Percentiles rank a stretch among this genome's conserved stretches.
Evolutionary conservation across 2,797 vertebrate species (phyloP).

Genomic region (Sciaenops ocellatus): DNA sequence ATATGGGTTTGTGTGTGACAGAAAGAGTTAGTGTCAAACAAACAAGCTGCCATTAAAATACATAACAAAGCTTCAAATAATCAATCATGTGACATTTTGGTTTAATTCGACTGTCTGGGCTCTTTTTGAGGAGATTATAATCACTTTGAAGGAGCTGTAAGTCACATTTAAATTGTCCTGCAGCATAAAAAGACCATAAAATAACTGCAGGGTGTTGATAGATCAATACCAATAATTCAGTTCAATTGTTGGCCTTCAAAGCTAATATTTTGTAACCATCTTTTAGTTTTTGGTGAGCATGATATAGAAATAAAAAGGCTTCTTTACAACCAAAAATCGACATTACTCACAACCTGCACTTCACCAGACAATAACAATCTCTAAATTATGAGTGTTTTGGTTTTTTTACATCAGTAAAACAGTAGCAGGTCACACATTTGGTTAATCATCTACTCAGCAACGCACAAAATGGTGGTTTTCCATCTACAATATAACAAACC

Average conservation of each 20-base stretch:
- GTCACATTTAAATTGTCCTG: slow-evolving; percentile 3
- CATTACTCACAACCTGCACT: neutral
- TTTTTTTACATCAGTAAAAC: slow-evolving; percentile 17
- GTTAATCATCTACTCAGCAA: slow-evolving; percentile 12
- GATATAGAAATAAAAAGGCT: no score
- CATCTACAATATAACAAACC: slow-evolving; percentile 3
- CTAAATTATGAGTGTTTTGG: neutral
- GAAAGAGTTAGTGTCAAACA: slow-evolving; percentile 33
- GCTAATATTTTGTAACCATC: neutral
- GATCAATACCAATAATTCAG: slow-evolving; percentile 23
- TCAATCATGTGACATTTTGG: slow-evolving; percentile 60
- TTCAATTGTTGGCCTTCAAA: neutral
- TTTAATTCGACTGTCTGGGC: slow-evolving; percentile 32
- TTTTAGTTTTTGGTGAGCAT: neutral
- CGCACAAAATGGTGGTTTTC: slow-evolving; percentile 21
- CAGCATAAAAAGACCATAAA: neutral
- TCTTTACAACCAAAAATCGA: no score
- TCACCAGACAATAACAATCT: neutral
- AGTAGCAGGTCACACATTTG: neutral
- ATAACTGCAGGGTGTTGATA: neutral
- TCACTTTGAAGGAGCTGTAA: slow-evolving; percentile 20
- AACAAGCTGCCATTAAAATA: slow-evolving; percentile 45
- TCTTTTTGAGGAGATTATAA: slow-evolving; percentile 12
- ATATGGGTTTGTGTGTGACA: slow-evolving; percentile 14
- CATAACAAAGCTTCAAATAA: slow-evolving; percentile 34